Base-by-base conservation (phyloP, 2,113 vertebrate species). In the Epinephelus moara region DNA sequence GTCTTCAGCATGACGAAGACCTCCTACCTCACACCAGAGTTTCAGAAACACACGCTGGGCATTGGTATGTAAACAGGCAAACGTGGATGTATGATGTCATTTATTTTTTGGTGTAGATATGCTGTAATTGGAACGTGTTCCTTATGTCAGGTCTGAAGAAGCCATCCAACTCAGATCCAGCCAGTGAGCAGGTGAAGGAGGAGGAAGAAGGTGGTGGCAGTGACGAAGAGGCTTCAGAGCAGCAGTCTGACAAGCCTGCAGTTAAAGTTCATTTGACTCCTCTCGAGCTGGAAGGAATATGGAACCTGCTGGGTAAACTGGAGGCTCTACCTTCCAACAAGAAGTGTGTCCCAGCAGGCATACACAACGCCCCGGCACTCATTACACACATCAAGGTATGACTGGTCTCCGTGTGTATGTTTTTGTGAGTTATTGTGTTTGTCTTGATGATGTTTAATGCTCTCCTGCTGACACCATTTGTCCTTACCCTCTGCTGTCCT, bases 11-110 rank as follows among this genome's bases (percentile, higher is more conserved):
- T 99, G 88, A 99, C 98, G 56, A 96, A 92, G 91, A 96, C 93
- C 45, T 99, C 98, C 1, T 97, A 99, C 81, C 96, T 99, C 45
- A 99, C 97, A 6, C 97, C 98, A 81, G 98, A 99, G 84, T 99
- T 98, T 90, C 98, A 99, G 94, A 99, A 97, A 75, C 96, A 98
- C 85, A 98, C 98, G 0, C 96, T 99, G 63, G 98, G 96, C 64
- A 97, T 98, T 78, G 98, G 98, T 99, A 89, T 95, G 97, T 53
- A 55, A 25, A 40, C 60, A 14, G 9, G 3, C 13, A 14, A 17
- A 75, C 27, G 2, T 21, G 4, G 11, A 49, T 64, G 9, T 57
- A 21, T 30, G 3, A 11, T 12, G 2, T 15, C 11, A 45, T 45
- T 3, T 17, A 3, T 3, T 47, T 47, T 13, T 7, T 2, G 13